Evolutionary conservation across 2,113 vertebrate genomes (phyloP).

Genomic region (Camelus dromedarius): DNA sequence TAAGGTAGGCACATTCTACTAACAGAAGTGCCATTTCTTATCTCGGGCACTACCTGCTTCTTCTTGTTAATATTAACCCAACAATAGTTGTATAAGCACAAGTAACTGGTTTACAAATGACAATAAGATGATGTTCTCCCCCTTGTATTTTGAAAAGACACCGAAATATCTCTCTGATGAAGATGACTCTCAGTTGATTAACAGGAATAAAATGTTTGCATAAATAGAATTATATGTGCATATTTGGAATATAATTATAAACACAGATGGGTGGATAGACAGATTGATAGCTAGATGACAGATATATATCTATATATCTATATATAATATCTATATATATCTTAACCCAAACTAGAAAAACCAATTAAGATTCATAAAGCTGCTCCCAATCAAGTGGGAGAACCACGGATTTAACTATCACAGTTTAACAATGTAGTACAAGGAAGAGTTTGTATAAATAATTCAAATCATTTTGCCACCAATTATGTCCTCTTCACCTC

Average conservation of each 20-base stretch:
- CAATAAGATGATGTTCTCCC: conserved; percentile 12
- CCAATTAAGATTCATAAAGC: conserved; percentile 53
- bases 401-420: conserved; percentile 58
- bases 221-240: conserved; percentile 19
- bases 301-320: neutral
- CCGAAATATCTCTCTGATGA: conserved; percentile 32
- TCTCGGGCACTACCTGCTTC: neutral
- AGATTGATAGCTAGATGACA: neutral
- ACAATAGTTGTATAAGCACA: conserved; percentile 50
- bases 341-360: conserved; percentile 64
- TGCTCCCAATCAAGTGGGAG: conserved; percentile 52
- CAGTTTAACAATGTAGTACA: neutral
- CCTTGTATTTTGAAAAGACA: neutral
- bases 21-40: conserved; percentile 63
- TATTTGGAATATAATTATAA: conserved; percentile 2
- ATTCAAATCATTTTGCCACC: neutral
- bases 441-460: neutral
- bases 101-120: conserved; percentile 46
- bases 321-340: neutral
- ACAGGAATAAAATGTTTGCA: conserved; percentile 63
- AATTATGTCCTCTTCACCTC: neutral
- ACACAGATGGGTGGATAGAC: neutral
- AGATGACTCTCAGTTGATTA: conserved; percentile 47
- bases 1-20: conserved; percentile 11
- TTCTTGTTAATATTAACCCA: conserved; percentile 43